Conservation (phyloP, 2,888 invertebrate species). For the Nomada goodeniana region DNA sequence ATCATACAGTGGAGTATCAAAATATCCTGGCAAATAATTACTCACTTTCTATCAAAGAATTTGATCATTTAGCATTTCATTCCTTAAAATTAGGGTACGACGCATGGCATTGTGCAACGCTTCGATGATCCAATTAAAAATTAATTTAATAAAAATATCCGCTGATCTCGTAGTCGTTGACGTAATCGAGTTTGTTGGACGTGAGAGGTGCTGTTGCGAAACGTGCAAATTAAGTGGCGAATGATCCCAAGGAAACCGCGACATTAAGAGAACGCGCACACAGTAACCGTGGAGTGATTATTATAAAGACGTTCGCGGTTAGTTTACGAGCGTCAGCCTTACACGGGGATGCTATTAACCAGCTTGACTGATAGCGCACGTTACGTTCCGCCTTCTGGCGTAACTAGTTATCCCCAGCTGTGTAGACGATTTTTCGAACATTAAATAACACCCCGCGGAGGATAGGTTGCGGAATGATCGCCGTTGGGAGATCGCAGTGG, state of each 20-base stretch:
- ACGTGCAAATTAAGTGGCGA: constrained; percentile 64
- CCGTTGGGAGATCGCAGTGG: constrained; percentile 15
- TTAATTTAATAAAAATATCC: background rate
- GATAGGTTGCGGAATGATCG: constrained; percentile 23
- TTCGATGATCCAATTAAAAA: no score
- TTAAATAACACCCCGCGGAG: constrained; percentile 48
- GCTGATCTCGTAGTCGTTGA: background rate
- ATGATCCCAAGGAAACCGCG: constrained; percentile 29
- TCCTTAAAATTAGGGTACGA: no score
- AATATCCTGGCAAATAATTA: no score
- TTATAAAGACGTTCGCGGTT: constrained; percentile 74
- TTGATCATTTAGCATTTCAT: background rate
- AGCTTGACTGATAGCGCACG: constrained; percentile 39
- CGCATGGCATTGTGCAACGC: no score
- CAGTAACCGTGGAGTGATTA: constrained; percentile 63
- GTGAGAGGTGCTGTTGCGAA: constrained; percentile 27
- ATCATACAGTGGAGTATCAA: no score
- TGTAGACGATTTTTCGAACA: constrained; percentile 38
- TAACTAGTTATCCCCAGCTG: constrained; percentile 48
- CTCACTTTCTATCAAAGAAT: no score
- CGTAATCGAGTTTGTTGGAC: background rate
- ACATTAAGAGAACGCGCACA: background rate
- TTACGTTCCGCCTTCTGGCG: constrained; percentile 40
- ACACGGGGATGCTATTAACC: constrained; percentile 52
- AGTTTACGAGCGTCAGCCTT: constrained; percentile 70